Evolutionary conservation across 2,113 vertebrate species (phyloP).

Genomic region (Eubucco bourcierii): DNA sequence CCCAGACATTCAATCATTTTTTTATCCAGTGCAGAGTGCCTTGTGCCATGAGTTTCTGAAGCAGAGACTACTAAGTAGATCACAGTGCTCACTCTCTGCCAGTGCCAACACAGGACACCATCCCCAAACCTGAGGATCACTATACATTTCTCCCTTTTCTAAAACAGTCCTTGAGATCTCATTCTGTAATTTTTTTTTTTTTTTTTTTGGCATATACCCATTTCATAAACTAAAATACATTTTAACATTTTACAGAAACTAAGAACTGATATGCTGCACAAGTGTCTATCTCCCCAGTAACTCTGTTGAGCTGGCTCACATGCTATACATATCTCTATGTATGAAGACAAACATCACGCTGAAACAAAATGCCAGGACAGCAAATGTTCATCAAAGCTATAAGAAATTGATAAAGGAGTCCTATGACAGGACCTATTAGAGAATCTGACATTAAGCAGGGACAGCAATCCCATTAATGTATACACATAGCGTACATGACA

Average conservation of each 20-base stretch:
- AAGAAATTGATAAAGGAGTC: neutral
- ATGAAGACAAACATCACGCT: neutral
- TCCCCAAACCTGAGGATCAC: neutral
- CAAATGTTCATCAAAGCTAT: neutral
- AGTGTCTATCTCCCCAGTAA: neutral
- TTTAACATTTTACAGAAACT: neutral
- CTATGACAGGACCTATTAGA: neutral
- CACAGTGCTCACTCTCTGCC: neutral
- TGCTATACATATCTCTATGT: neutral
- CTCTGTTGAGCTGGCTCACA: neutral
- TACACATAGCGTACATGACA: neutral
- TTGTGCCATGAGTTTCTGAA: too few relatives aligned
- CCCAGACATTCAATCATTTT: too few relatives aligned
- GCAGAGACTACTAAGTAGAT: neutral
- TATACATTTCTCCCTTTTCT: neutral
- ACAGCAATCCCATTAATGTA: neutral
- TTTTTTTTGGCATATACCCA: neutral
- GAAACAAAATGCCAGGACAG: conserved; percentile 10
- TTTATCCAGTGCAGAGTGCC: too few relatives aligned
- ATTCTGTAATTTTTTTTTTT: neutral
- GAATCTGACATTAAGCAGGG: neutral
- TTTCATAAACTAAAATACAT: neutral
- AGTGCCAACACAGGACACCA: neutral
- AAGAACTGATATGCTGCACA: neutral
- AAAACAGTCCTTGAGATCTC: neutral